phyloP scores from a whole-genome alignment of 2,888 invertebrate species.

The Criorhina ranunculi region DNA sequence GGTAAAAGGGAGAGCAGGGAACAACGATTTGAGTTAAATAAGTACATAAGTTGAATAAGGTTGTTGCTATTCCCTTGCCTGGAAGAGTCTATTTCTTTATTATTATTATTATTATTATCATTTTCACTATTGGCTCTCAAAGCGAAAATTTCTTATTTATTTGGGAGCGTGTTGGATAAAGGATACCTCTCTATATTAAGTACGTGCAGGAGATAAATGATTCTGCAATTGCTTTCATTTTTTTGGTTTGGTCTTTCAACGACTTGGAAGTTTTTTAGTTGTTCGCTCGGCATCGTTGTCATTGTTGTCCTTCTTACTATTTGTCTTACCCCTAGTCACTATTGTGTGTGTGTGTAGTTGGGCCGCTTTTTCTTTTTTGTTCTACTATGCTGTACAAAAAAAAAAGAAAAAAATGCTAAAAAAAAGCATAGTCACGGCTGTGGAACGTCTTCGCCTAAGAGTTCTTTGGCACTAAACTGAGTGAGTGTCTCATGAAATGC shows the following conservation, averaged over 20 bases:
- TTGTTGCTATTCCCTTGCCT: slow-evolving; percentile 54
- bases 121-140: slow-evolving; percentile 54
- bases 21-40: slow-evolving; percentile 49
- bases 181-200: slow-evolving; percentile 42
- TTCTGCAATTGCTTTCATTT: slow-evolving; percentile 50
- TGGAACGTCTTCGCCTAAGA: slow-evolving; percentile 36
- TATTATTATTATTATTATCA: slow-evolving; percentile 30
- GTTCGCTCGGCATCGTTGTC: slow-evolving; percentile 48
- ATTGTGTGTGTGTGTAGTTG: slow-evolving; percentile 29
- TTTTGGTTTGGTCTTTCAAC: slow-evolving; percentile 9
- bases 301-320: slow-evolving; percentile 58
- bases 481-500: slow-evolving; percentile 40
- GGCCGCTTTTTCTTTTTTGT: slow-evolving; percentile 14
- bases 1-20: slow-evolving; percentile 23
- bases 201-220: slow-evolving; percentile 68
- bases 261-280: slow-evolving; percentile 29
- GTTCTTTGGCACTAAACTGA: slow-evolving; percentile 35
- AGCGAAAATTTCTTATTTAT: slow-evolving; percentile 38
- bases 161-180: slow-evolving; percentile 40
- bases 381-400: slow-evolving; percentile 31
- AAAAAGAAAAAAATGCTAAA: slow-evolving; percentile 31
- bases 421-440: slow-evolving; percentile 16
- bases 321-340: slow-evolving; percentile 51
- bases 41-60: slow-evolving; percentile 45
- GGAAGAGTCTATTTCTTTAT: slow-evolving; percentile 5